Base-by-base conservation (phyloP, 2,797 vertebrate genomes). In the Huso huso region DNA sequence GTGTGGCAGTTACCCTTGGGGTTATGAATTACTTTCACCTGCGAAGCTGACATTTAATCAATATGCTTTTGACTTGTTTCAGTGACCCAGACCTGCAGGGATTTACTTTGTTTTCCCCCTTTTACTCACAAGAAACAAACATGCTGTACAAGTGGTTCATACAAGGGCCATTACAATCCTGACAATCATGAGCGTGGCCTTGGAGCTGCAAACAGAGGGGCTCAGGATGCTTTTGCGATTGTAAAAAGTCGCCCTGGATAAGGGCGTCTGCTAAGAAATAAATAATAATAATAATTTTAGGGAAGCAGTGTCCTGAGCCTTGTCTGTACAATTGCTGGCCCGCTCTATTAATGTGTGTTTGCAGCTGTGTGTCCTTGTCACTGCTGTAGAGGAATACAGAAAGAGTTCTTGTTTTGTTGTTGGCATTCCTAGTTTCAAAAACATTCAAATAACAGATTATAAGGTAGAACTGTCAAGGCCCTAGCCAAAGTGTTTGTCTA, bases 1-100 rank as follows among this genome's bases (percentile, higher is more conserved):
- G 76, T 73, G 73, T 77, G 76, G 75, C 70, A 71, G 62, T 75
- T 77, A 75, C 72, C 77, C 81, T 77, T 76, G 81, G 23, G 82
- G 83, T 90, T 93, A 93, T 94, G 90, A 92, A 95, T 95, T 87
- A 91, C 87, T 70, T 84, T 87, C 92, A 94, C 93, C 88, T 93
- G 87, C 81, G 81, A 84, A 85, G 86, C 79, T 93, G 94, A 93
- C 93, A 81, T 87, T 86, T 93, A 96, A 94, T 97, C 95, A 84
- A 96, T 96, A 88, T 85, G 84, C 89, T 84, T 82, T 82, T 87
- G 87, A 89, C 87, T 86, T 84, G 82, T 79, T 85, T 90, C 89
- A 84, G 69, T 86, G 91, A 94, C 92, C 94, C 90, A 76, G 61
- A 79, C 75, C 79, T 79, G 76, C 74, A 71, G 79, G 76, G 79